Percentiles rank a stretch among this genome's conserved stretches.
Evolutionary conservation across 2,888 invertebrate species (phyloP).

Genomic region (Tenthredo notha): DNA sequence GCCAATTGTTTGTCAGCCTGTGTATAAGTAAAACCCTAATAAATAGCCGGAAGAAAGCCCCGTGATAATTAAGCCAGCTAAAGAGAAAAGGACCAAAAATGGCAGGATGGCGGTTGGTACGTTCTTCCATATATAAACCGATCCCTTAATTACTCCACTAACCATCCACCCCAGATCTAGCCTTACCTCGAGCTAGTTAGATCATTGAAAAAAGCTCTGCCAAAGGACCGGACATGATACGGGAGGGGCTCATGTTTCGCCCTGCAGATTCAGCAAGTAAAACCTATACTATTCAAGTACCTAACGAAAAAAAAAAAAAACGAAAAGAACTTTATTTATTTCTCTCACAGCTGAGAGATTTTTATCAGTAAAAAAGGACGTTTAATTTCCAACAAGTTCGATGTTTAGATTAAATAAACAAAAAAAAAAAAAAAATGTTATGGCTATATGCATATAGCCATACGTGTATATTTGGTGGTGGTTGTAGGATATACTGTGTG

Average conservation of each 20-base stretch:
- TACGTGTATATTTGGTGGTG: neutral
- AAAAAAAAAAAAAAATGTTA: neutral
- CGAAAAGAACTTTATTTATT: neutral
- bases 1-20: constrained; percentile 72
- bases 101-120: constrained; percentile 55
- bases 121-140: constrained; percentile 65
- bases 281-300: neutral
- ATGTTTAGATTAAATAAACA: neutral
- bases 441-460: neutral
- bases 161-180: constrained; percentile 70
- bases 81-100: constrained; percentile 69
- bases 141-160: constrained; percentile 77
- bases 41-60: constrained; percentile 74
- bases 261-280: neutral
- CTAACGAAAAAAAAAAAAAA: neutral
- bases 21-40: constrained; percentile 75
- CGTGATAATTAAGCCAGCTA: constrained; percentile 76
- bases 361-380: neutral
- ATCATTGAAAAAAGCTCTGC: constrained; percentile 30
- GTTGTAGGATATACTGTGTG: neutral
- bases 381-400: neutral
- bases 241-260: constrained; percentile 21
- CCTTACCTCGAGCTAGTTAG: constrained; percentile 31
- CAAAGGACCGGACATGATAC: constrained; percentile 47
- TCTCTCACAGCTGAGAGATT: neutral